Base-by-base conservation (phyloP, 2,888 invertebrate genomes). In the Epiblema foenella region DNA sequence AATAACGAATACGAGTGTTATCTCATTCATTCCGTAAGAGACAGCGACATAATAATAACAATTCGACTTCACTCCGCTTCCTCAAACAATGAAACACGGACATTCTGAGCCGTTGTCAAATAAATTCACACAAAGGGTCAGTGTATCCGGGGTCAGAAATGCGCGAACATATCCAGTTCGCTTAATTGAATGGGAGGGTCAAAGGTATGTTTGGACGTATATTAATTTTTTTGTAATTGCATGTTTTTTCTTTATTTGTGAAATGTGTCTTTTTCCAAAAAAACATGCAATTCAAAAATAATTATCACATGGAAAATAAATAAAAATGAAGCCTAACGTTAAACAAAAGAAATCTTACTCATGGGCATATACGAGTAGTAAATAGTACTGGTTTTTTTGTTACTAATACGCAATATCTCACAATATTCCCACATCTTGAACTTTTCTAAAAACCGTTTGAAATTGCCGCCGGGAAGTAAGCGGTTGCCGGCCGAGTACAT, bases 121-220 rank as follows among this genome's bases (percentile, higher is more conserved):
- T 65, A 65, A 65, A 56, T 65, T 65, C 56, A 42, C 54, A 65
- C 54, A 42, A 65, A 65, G 46, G 56, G 65, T 29, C 54, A 42
- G 29, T 29, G 29, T 57, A 65, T 57, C 65, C 42, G 56, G 56
- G 65, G 65, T 65, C 65, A 56, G 65, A 65, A 65, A 65, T 65
- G 46, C 46, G 42, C 46, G 65, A 65, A 54, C 54, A 64, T 54
- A 54, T 52, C 56, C 56, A 56, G 56, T 65, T 65, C 46, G 56
- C 56, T 65, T 65, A 65, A 65, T 65, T 65, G 65, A 65, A 65
- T 65, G 65, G 65, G 65, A 56, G 65, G 65, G 65, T 57, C 46
- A 42, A 65, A 65, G 65, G 65, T 65, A 29, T 65, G 65, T 56
- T 46, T 42, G 65, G 29, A 56, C 65, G 56, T 56, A 57, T 57